Conservation (phyloP, 92 coral and sea anemone species). For the Paragorgia papillata region DNA sequence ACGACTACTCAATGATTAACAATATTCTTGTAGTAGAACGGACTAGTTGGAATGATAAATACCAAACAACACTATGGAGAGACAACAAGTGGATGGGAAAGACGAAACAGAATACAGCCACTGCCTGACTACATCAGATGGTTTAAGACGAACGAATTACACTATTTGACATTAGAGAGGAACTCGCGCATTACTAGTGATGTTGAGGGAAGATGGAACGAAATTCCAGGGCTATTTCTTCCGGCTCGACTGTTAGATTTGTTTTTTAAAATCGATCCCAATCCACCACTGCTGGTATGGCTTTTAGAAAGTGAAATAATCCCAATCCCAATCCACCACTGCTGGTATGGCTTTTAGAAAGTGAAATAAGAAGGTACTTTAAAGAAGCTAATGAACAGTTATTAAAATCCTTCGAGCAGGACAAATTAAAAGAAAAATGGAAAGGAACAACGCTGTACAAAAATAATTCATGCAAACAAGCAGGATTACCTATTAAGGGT, state of each 20-base stretch:
- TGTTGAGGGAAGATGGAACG: constrained; percentile 33
- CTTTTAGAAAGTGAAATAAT: constrained; percentile 16
- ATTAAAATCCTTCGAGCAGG: constrained; percentile 16
- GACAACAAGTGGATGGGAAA: constrained; percentile 12
- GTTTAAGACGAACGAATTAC: constrained; percentile 41
- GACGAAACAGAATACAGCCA: constrained; percentile 9
- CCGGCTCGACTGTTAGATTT: constrained; percentile 30
- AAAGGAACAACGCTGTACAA: constrained; percentile 31
- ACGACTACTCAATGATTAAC: constrained; percentile 27
- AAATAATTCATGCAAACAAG: constrained; percentile 31
- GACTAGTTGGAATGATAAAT: constrained; percentile 48
- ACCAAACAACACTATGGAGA: constrained; percentile 26
- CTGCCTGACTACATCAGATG: constrained; percentile 55
- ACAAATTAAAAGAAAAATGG: constrained; percentile 35
- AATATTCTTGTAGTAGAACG: not conserved
- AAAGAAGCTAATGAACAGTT: constrained; percentile 15
- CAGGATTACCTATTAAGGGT: not conserved
- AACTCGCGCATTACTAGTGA: not conserved
- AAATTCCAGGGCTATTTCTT: not conserved
- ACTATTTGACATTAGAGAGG: constrained; percentile 44
- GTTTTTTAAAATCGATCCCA: constrained; percentile 9
- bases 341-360: constrained; percentile 29
- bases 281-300: constrained; percentile 33
- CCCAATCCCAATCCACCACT: constrained; percentile 21
- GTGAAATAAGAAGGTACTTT: no score